A percentile compares a stretch with the other conserved stretches of the same genome.
These are phyloP conservation scores for Entomobrya multifasciata DNA, from an alignment of 2,888 invertebrate genomes.

Conservation along the genomic window DNA sequence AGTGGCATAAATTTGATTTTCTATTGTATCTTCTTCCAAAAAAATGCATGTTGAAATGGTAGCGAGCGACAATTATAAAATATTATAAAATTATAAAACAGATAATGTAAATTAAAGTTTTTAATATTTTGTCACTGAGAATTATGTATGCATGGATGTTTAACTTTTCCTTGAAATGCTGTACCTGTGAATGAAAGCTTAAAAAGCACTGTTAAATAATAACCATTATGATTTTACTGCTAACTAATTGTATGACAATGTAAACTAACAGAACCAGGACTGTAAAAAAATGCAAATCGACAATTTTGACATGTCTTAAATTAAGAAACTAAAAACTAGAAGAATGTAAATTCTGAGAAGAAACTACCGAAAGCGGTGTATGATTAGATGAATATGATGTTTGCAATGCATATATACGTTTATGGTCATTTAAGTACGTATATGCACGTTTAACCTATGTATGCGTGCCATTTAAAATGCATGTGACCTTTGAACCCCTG, in stretches of 20 bases:
- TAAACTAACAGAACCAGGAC: neutral
- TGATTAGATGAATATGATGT: too few species aligned
- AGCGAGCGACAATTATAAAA: too few species aligned
- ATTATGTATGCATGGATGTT: neutral
- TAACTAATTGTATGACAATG: neutral
- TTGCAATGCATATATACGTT: neutral
- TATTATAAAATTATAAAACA: too few species aligned
- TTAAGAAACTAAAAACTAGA: neutral
- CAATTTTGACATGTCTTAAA: neutral
- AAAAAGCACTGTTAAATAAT: neutral
- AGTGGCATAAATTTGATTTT: constrained; percentile 39
- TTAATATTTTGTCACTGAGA: too few species aligned
- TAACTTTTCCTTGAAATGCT: constrained; percentile 44
- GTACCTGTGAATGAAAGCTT: constrained; percentile 57
- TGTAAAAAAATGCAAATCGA: too few species aligned
- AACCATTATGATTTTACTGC: neutral
- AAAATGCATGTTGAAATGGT: too few species aligned
- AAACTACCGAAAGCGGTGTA: too few species aligned
- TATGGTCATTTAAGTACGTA: neutral
- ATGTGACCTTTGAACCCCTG: too few species aligned
- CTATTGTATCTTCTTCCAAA: too few species aligned
- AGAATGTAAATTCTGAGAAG: neutral
- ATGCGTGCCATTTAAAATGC: too few species aligned
- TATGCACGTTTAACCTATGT: too few species aligned
- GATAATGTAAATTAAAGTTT: too few species aligned